phyloP scores from a whole-genome alignment of 2,113 vertebrate species.

The Platichthys flesus region DNA sequence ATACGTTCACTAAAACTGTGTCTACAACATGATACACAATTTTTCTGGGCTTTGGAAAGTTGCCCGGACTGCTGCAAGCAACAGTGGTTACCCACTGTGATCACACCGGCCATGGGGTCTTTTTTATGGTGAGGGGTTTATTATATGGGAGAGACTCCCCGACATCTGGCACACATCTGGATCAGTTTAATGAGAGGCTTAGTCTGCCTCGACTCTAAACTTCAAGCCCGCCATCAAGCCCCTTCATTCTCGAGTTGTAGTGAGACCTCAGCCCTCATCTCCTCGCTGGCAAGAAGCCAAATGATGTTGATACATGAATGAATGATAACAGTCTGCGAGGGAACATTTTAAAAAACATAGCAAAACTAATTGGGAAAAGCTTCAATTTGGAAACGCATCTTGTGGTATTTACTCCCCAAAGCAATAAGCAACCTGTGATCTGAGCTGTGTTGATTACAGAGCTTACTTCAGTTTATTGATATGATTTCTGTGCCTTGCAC shows the following conservation, averaged over 20 bases:
- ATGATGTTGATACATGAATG: slow-evolving; percentile 22
- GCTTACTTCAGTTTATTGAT: slow-evolving; percentile 44
- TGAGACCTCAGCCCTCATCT: slow-evolving; percentile 34
- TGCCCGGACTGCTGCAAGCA: slow-evolving; percentile 19
- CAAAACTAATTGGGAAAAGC: slow-evolving; percentile 32
- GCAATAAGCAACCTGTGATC: slow-evolving; percentile 44
- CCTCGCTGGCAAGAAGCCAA: slow-evolving; percentile 37
- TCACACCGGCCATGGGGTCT: slow-evolving; percentile 5
- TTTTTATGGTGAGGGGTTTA: slow-evolving; percentile 18
- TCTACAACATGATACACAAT: slow-evolving; percentile 26
- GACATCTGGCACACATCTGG: slow-evolving; percentile 78
- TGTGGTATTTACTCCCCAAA: slow-evolving; percentile 37
- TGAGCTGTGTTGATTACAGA: slow-evolving; percentile 39
- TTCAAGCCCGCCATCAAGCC: slow-evolving; percentile 36
- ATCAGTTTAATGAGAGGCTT: slow-evolving; percentile 71
- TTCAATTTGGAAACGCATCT: slow-evolving; percentile 39
- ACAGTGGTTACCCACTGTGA: slow-evolving; percentile 20
- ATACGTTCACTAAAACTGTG: slow-evolving; percentile 18
- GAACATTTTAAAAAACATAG: slow-evolving; percentile 6
- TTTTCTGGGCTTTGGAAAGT: slow-evolving; percentile 28
- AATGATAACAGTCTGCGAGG: slow-evolving; percentile 31
- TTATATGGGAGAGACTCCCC: slow-evolving; percentile 29
- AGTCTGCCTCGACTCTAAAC: slow-evolving; percentile 47
- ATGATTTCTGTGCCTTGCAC: slow-evolving; percentile 19
- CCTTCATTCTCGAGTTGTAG: slow-evolving; percentile 25